Conservation (phyloP, 2,113 vertebrate species). For the Eonycteris spelaea region DNA sequence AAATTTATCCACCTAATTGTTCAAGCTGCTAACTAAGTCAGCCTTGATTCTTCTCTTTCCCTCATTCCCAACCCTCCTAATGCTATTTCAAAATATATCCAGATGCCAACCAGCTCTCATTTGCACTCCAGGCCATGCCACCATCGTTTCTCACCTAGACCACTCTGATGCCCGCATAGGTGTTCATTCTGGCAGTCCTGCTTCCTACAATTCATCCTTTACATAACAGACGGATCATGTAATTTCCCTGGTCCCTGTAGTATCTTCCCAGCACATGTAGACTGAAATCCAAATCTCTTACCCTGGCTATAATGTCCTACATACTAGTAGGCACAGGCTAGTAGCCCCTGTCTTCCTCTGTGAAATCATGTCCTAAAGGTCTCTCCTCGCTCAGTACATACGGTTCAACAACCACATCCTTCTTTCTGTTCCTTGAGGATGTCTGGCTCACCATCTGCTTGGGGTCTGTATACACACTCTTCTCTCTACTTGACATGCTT, state of each 20-base stretch:
- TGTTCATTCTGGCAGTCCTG: not conserved
- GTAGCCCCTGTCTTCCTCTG: accelerated
- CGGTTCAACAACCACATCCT: not conserved
- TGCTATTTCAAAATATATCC: not conserved
- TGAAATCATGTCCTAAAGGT: too few relatives aligned
- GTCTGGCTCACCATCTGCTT: not conserved
- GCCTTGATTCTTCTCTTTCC: not conserved
- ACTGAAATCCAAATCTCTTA: not conserved
- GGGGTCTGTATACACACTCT: not conserved
- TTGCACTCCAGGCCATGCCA: not conserved
- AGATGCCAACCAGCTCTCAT: not conserved
- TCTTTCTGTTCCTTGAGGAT: not conserved
- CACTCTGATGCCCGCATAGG: accelerated
- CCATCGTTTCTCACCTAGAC: not conserved
- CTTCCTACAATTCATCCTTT: not conserved
- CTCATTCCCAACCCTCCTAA: not conserved
- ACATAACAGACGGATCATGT: too few relatives aligned
- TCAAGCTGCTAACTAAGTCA: not conserved
- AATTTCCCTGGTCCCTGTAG: not conserved
- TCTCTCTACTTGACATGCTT: not conserved
- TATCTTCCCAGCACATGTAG: not conserved
- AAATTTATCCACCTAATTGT: not conserved
- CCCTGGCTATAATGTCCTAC: not conserved
- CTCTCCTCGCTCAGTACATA: not conserved
- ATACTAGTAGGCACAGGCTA: not conserved